These are phyloP conservation scores for Odontocolon sp. DNA, from an alignment of 2,888 invertebrate genomes.

Conservation along the genomic window DNA sequence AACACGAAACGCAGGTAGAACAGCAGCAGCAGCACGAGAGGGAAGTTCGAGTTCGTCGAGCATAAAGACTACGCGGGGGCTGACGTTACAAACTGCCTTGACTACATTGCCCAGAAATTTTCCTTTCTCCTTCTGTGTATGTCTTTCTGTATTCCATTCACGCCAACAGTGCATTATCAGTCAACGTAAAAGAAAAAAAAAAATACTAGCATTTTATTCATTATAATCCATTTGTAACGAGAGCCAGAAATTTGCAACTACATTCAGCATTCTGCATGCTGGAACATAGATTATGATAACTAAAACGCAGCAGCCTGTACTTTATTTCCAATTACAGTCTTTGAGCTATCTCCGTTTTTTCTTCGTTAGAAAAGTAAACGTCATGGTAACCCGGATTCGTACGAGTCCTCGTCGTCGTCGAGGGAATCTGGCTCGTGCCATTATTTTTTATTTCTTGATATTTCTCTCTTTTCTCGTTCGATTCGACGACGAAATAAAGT, in stretches of 20 bases:
- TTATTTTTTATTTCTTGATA: not conserved
- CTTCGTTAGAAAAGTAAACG: constrained; percentile 14
- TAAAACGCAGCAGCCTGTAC: not conserved
- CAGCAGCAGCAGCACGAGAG: constrained; percentile 4
- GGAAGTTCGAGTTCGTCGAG: constrained; percentile 59
- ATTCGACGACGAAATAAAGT: no score
- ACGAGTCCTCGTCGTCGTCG: not conserved
- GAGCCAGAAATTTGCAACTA: constrained; percentile 5
- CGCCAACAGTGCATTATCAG: constrained; percentile 45
- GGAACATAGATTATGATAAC: constrained; percentile 31
- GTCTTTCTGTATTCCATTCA: constrained; percentile 23
- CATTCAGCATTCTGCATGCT: no score
- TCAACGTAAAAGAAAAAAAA: constrained; percentile 26
- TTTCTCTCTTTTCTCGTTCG: not conserved
- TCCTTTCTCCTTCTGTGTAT: constrained; percentile 54
- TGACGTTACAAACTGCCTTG: constrained; percentile 51
- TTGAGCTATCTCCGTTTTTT: constrained; percentile 9
- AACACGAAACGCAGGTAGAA: constrained; percentile 33
- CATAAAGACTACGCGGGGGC: constrained; percentile 50
- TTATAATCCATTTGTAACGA: constrained; percentile 13
- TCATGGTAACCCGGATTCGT: constrained; percentile 10
- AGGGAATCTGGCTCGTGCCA: not conserved
- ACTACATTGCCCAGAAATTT: constrained; percentile 45
- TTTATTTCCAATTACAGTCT: constrained; percentile 19
- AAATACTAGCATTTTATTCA: constrained; percentile 23